Percentiles rank a stretch among this genome's conserved stretches.
These are phyloP conservation scores for Craseonycteris thonglongyai DNA, from an alignment of 2,113 vertebrate genomes.

Conservation along the genomic window DNA sequence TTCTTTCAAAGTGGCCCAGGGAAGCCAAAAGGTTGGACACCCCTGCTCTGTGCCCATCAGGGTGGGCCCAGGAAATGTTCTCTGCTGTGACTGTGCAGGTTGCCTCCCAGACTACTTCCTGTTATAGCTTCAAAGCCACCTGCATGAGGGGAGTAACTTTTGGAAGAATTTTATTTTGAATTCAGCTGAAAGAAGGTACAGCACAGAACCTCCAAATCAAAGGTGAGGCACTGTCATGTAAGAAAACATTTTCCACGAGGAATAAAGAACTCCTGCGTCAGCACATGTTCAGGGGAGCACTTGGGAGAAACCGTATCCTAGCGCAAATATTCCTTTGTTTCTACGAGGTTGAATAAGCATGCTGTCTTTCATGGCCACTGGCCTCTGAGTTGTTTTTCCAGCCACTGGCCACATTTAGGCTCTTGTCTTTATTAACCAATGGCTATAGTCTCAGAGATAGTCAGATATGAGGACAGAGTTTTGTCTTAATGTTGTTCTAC, in stretches of 20 bases:
- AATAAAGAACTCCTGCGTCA: not conserved
- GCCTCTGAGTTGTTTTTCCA: not conserved
- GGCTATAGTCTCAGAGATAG: not conserved
- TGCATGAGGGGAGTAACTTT: not conserved
- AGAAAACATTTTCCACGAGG: not conserved
- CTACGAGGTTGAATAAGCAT: not conserved
- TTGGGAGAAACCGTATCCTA: not conserved
- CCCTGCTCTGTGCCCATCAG: not conserved
- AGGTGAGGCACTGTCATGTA: not conserved
- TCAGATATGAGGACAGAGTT: not conserved
- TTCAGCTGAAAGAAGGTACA: not conserved
- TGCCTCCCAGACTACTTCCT: not conserved
- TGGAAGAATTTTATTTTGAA: conserved; percentile 11
- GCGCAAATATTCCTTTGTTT: not conserved
- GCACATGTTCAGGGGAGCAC: not conserved
- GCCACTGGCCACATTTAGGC: not conserved
- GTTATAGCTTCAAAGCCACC: not conserved
- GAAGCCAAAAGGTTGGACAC: too few relatives aligned
- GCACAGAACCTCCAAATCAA: not conserved
- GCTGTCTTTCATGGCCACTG: too few relatives aligned
- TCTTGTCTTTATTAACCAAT: not conserved
- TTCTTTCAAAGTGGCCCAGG: too few relatives aligned
- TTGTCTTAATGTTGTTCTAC: not conserved
- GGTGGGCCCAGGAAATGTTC: not conserved
- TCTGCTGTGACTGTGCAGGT: not conserved